Conservation (phyloP, 2,888 invertebrate genomes). For the Aplocera efformata region DNA sequence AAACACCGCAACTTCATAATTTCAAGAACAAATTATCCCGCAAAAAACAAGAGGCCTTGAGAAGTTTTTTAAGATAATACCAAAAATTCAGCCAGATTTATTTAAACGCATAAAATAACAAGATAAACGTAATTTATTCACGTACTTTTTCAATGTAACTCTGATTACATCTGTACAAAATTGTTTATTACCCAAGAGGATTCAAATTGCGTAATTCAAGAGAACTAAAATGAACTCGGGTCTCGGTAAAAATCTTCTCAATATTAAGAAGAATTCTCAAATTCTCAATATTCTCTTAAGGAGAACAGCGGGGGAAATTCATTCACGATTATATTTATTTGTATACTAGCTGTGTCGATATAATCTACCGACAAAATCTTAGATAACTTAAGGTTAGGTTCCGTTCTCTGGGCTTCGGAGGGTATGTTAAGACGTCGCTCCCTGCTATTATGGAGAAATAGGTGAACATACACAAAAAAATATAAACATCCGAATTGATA, state of each 20-base stretch:
- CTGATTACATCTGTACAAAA: constrained; percentile 29
- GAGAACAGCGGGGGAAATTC: constrained; percentile 1
- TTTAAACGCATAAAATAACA: constrained; percentile 21
- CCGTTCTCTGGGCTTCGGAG: too few relatives aligned
- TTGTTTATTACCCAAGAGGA: constrained; percentile 23
- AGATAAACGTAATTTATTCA: constrained; percentile 25
- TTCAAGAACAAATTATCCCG: not conserved
- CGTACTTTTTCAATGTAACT: constrained; percentile 29
- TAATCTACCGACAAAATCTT: too few relatives aligned
- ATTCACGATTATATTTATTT: not conserved
- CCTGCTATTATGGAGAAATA: too few relatives aligned
- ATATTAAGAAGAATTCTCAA: constrained; percentile 18
- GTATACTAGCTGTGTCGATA: too few relatives aligned
- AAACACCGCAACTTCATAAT: too few relatives aligned
- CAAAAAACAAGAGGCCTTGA: constrained; percentile 2
- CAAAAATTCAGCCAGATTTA: constrained; percentile 20
- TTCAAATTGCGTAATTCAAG: constrained; percentile 23
- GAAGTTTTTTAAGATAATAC: constrained; percentile 10
- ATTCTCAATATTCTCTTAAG: too few relatives aligned
- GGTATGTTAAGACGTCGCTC: too few relatives aligned
- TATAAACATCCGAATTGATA: too few relatives aligned
- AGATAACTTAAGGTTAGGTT: too few relatives aligned
- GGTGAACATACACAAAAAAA: too few relatives aligned
- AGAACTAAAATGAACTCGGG: constrained; percentile 26
- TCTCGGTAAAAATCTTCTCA: constrained; percentile 19